phyloP scores from a whole-genome alignment of 2,888 invertebrate species.

The Ophraella communa region DNA sequence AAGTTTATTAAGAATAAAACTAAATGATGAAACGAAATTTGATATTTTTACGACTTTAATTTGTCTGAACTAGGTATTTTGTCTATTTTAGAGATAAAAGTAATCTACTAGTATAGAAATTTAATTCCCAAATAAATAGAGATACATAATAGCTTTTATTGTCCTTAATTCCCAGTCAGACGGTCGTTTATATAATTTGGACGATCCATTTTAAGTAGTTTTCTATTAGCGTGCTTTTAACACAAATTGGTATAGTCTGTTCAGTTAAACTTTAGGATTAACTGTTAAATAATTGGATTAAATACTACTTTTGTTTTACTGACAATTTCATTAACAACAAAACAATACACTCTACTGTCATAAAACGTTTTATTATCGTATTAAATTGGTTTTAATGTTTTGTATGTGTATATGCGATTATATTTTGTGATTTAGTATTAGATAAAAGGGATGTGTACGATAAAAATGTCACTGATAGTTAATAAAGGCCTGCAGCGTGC shows the following conservation, averaged over 20 bases:
- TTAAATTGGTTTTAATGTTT: constrained; percentile 14
- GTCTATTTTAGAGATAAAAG: too few species aligned
- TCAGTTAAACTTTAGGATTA: constrained; percentile 11
- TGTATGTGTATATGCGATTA: background rate
- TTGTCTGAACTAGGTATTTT: too few species aligned
- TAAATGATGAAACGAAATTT: too few species aligned
- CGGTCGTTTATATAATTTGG: constrained; percentile 10
- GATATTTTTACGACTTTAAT: too few species aligned
- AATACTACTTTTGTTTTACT: constrained; percentile 5
- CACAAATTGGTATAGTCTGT: too few species aligned
- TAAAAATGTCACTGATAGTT: too few species aligned
- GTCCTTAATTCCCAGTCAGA: background rate
- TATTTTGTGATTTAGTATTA: too few species aligned
- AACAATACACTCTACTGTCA: constrained; percentile 15
- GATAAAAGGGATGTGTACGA: too few species aligned
- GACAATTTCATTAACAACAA: constrained; percentile 13
- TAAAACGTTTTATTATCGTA: constrained; percentile 21
- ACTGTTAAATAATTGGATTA: constrained; percentile 16
- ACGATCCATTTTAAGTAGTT: constrained; percentile 2
- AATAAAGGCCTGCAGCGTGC: too few species aligned
- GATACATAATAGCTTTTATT: background rate
- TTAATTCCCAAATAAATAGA: background rate
- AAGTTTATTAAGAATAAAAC: too few species aligned
- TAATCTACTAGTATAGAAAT: too few species aligned
- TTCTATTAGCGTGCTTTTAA: constrained; percentile 16